Percentiles rank a stretch among this genome's conserved stretches.
These are phyloP conservation scores for Cyclophora albipunctata DNA, from an alignment of 2,888 invertebrate species.

Conservation along the genomic window DNA sequence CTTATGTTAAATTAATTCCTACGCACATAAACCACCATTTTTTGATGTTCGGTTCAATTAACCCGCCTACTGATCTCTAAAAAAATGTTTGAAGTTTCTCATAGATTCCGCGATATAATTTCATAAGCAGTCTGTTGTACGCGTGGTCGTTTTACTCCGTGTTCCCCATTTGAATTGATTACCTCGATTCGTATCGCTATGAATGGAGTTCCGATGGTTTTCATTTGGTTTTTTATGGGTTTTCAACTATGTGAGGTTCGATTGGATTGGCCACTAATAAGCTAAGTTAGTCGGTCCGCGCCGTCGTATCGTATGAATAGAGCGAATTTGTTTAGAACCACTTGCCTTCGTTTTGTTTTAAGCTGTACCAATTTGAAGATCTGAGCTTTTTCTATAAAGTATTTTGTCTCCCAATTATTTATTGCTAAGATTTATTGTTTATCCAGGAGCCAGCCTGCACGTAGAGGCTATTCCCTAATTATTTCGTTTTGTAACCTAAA, in stretches of 20 bases:
- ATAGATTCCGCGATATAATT: slow-evolving; percentile 69
- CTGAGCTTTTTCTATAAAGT: no score
- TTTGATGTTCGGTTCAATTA: no score
- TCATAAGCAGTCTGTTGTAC: slow-evolving; percentile 57
- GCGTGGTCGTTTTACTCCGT: slow-evolving; percentile 63
- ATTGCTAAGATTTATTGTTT: no score
- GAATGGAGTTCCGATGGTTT: slow-evolving; percentile 56
- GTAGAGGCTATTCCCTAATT: no score
- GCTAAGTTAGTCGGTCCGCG: slow-evolving; percentile 4
- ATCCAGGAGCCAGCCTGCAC: no score
- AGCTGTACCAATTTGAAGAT: no score
- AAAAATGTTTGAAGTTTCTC: slow-evolving; percentile 5
- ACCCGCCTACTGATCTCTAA: not conserved
- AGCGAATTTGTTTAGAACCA: not conserved
- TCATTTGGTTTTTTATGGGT: slow-evolving; percentile 29
- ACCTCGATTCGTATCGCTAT: slow-evolving; percentile 63
- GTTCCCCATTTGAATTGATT: slow-evolving; percentile 71
- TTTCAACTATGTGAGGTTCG: slow-evolving; percentile 7
- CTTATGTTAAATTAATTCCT: no score
- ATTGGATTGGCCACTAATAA: slow-evolving; percentile 44
- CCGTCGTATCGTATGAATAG: slow-evolving; percentile 1
- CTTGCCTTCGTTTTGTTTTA: not conserved
- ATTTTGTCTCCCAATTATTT: no score
- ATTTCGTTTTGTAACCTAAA: no score
- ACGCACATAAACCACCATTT: no score